Percentiles rank a stretch among this genome's conserved stretches.
Evolutionary conservation across 2,113 vertebrate genomes (phyloP).

Genomic region (Brachyhypopomus occidentalis): DNA sequence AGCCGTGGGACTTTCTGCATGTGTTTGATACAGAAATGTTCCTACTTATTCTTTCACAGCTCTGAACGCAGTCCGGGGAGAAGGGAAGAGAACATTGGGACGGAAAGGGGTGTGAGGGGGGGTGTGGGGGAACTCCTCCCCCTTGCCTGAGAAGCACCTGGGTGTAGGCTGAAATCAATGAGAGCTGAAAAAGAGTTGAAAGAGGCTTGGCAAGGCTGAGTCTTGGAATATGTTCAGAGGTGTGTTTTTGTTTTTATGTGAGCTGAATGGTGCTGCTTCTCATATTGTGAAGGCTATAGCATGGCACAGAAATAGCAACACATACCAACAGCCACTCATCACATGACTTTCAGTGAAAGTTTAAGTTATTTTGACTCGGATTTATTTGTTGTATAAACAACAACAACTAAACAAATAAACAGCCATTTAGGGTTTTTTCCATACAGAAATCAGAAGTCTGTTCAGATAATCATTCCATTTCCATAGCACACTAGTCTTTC

Average conservation of each 20-base stretch:
- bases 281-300: conserved; percentile 24
- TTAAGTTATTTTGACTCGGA: too few relatives aligned
- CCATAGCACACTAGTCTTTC: background rate
- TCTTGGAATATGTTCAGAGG: conserved; percentile 70
- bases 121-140: conserved; percentile 36
- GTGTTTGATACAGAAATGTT: conserved; percentile 65
- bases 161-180: conserved; percentile 58
- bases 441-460: background rate
- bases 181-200: conserved; percentile 57
- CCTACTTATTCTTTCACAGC: conserved; percentile 65
- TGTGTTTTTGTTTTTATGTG: conserved; percentile 67
- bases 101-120: too few relatives aligned
- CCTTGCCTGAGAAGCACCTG: conserved; percentile 66
- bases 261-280: conserved; percentile 65
- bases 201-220: conserved; percentile 62
- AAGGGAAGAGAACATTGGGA: conserved; percentile 59
- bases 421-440: background rate
- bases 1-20: conserved; percentile 46
- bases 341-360: too few relatives aligned
- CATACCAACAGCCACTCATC: background rate
- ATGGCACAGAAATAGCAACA: background rate
- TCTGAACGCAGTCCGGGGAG: conserved; percentile 59
- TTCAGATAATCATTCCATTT: background rate
- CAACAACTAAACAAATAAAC: background rate
- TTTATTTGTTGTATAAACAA: too few relatives aligned